A percentile compares a stretch with the other conserved stretches of the same genome.
Conservation (phyloP, 2,113 vertebrate species). For the Bambusicola thoracicus region DNA sequence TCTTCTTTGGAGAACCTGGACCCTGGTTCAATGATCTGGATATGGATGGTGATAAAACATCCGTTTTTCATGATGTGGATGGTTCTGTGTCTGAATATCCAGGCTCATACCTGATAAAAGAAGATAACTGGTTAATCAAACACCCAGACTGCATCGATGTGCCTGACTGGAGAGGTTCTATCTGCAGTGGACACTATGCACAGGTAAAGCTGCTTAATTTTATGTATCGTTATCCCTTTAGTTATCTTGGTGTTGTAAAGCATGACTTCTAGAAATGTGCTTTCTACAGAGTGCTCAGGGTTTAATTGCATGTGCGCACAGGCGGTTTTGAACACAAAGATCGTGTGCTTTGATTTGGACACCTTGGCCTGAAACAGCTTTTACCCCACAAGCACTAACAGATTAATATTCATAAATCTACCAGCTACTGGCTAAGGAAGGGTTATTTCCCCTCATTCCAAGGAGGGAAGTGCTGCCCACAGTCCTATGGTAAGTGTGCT, state of each 20-base stretch:
- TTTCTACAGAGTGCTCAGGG: background rate
- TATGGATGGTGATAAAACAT: constrained; percentile 97
- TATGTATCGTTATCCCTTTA: background rate
- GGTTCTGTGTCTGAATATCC: constrained; percentile 95
- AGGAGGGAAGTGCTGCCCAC: constrained; percentile 4
- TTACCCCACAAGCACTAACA: background rate
- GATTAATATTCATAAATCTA: constrained; percentile 28
- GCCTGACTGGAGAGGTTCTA: constrained; percentile 93
- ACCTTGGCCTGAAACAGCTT: background rate
- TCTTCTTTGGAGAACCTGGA: constrained; percentile 96
- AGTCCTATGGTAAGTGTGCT: constrained; percentile 24
- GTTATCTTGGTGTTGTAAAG: background rate
- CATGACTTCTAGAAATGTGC: background rate
- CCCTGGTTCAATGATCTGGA: constrained; percentile 95
- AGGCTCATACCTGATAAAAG: constrained; percentile 92
- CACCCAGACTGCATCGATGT: constrained; percentile 94
- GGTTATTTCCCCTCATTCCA: constrained; percentile 24
- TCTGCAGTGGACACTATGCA: constrained; percentile 93
- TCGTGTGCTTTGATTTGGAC: background rate
- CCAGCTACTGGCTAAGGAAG: background rate
- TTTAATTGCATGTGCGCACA: background rate
- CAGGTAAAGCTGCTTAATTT: constrained; percentile 81
- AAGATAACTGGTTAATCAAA: constrained; percentile 95
- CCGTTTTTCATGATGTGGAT: constrained; percentile 92
- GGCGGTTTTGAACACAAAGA: background rate